Base-by-base conservation (phyloP, 2,888 invertebrate species). In the Cephonodes hylas region DNA sequence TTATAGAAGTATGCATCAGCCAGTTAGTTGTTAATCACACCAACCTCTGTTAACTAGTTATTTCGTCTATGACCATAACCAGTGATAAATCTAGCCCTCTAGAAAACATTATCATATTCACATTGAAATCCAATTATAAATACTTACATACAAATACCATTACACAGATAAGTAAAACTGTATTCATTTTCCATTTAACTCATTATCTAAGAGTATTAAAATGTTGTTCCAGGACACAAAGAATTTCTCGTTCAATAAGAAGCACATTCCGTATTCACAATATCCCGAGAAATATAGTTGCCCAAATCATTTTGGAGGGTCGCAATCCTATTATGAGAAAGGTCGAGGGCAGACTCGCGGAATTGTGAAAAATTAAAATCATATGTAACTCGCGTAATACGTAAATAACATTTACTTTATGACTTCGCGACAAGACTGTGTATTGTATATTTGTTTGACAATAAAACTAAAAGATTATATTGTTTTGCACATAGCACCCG, bases 291-390 rank as follows among this genome's bases (percentile, higher is more conserved):
- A 48, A 27, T 27, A 25, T 25, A 48, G 15, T 53, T 53, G 18
- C n/a, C 44, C 20, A 27, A 27, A 48, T 3, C 53, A 46, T 46
- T 46, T 23, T 23, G n/a, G 13, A 6, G n/a, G 23, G 4, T n/a
- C 46, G 23, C 23, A 15, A 46, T 25, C 23, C 23, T 46, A 46
- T 53, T 53, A 18, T 31, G 20, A 15, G 8, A 27, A 25, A 48
- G 53, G 31, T 18, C 53, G 8, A 2, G 25, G 5, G 8, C 27
- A 8, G 18, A 0, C 31, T 4, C 18, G 27, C 10, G 31, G 18
- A 53, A 53, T 31, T 18, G 23, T 45, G 53, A 53, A 53, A 53
- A 53, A 31, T 53, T 53, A 53, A 53, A 31, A 53, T 31, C 15
- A 53, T 31, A 53, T 53, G 5, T 53, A 53, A 53, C 31, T 46